Conservation (phyloP, 2,888 invertebrate species). For the Crioceris asparagi region DNA sequence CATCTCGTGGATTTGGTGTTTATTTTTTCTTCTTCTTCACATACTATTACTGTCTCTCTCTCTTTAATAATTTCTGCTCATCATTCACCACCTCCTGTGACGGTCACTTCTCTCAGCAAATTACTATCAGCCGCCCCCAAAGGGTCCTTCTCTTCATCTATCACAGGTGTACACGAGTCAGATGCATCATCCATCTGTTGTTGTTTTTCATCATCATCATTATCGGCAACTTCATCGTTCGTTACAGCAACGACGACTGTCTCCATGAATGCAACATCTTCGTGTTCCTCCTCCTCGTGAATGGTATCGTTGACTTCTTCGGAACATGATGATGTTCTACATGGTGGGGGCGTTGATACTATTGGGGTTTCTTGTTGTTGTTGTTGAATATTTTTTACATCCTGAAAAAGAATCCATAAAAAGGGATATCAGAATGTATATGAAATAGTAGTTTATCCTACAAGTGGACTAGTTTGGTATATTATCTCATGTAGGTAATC, state of each 20-base stretch:
- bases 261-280: slow-evolving; percentile 20
- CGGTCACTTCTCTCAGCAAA: slow-evolving; percentile 15
- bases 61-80: too few species aligned
- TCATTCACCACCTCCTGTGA: slow-evolving; percentile 13
- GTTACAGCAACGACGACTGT: slow-evolving; percentile 7
- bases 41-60: too few species aligned
- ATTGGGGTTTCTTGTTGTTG: too few species aligned
- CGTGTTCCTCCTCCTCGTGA: slow-evolving; percentile 29
- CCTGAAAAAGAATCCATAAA: slow-evolving; percentile 20
- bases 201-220: background rate
- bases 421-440: background rate
- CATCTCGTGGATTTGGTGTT: too few species aligned
- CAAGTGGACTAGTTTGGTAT: background rate
- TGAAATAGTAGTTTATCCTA: background rate
- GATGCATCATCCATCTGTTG: background rate
- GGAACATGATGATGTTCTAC: slow-evolving; percentile 21
- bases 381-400: slow-evolving; percentile 26
- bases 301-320: slow-evolving; percentile 35
- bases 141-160: too few species aligned
- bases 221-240: background rate
- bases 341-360: slow-evolving; percentile 18
- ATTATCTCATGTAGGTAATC: too few species aligned
- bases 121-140: slow-evolving; percentile 8
- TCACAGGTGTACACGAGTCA: slow-evolving; percentile 5
- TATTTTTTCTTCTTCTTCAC: too few species aligned